Conservation (phyloP, 2,113 vertebrate species). For the Paralichthys olivaceus region DNA sequence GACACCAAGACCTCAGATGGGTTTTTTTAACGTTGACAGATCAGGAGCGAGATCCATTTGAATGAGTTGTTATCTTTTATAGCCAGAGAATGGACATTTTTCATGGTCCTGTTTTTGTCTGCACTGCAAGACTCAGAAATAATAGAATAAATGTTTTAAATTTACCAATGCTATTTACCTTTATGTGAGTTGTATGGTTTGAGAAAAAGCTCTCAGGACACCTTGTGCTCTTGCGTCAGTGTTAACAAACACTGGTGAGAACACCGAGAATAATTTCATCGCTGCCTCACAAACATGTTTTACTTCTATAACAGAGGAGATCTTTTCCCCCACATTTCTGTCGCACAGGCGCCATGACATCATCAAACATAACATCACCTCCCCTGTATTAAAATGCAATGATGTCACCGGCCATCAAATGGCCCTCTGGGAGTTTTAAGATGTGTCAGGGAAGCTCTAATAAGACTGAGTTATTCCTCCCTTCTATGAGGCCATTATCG, state of each 20-base stretch:
- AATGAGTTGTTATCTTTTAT: slow-evolving; percentile 22
- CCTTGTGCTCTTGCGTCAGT: too few species aligned
- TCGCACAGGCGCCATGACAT: slow-evolving; percentile 62
- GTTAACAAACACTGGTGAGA: not conserved
- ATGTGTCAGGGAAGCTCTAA: slow-evolving; percentile 62
- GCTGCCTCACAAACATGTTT: slow-evolving; percentile 28
- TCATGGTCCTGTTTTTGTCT: not conserved
- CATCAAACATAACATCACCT: slow-evolving; percentile 62
- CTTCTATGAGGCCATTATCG: slow-evolving; percentile 44
- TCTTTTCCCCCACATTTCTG: slow-evolving; percentile 22
- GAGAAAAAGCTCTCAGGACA: too few species aligned
- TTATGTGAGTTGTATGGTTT: not conserved
- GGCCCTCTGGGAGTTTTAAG: slow-evolving; percentile 60
- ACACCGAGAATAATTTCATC: slow-evolving; percentile 10
- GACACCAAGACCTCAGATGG: slow-evolving; percentile 19
- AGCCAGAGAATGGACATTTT: not conserved
- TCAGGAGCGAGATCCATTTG: not conserved
- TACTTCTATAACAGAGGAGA: slow-evolving; percentile 10
- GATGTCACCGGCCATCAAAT: slow-evolving; percentile 71
- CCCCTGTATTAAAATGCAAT: slow-evolving; percentile 59
- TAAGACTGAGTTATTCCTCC: slow-evolving; percentile 70
- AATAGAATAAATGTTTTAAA: not conserved
- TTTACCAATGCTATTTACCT: not conserved
- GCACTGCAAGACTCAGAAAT: rapidly evolving
- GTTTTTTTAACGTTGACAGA: slow-evolving; percentile 30